Percentiles rank a stretch among this genome's conserved stretches.
Evolutionary conservation across 1,140 invertebrate species (phyloP).

Genomic region (Drosophila nikananu): DNA sequence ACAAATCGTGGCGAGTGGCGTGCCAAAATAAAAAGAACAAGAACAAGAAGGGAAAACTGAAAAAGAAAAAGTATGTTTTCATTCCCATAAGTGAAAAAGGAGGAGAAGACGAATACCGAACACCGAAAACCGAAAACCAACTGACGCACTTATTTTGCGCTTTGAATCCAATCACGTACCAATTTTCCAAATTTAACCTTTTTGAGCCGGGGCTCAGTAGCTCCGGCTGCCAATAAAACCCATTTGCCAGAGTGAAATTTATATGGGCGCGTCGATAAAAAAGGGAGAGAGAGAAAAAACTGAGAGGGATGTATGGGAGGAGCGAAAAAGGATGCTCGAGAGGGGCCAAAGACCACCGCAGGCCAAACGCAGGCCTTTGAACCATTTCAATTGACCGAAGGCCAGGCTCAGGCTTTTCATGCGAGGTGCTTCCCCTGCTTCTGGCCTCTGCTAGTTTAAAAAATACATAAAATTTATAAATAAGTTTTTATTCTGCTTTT

Average conservation of each 20-base stretch:
- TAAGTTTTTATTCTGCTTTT: neutral
- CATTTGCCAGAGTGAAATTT: constrained; percentile 82
- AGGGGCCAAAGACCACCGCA: constrained; percentile 44
- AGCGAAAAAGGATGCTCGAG: constrained; percentile 13
- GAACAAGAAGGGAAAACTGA: constrained; percentile 16
- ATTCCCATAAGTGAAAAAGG: constrained; percentile 69
- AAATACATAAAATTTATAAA: neutral
- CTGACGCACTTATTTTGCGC: constrained; percentile 82
- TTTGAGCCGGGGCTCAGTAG: constrained; percentile 58
- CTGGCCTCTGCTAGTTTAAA: neutral
- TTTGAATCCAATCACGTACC: constrained; percentile 83
- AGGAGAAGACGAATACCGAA: constrained; percentile 2
- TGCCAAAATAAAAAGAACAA: constrained; percentile 64
- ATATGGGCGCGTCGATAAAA: constrained; percentile 75
- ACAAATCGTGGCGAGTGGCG: constrained; percentile 67
- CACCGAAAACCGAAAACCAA: constrained; percentile 42
- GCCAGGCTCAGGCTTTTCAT: neutral
- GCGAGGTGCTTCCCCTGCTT: neutral
- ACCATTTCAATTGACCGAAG: constrained; percentile 76
- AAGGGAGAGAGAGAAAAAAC: neutral
- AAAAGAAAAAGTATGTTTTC: constrained; percentile 32
- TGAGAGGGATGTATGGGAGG: constrained; percentile 6
- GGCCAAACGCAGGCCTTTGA: constrained; percentile 63
- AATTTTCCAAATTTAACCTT: constrained; percentile 84
- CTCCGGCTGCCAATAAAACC: constrained; percentile 74